Percentiles rank a stretch among this genome's conserved stretches.
Evolutionary conservation across 2,888 invertebrate species (phyloP).

Genomic region (Hermodice carunculata): DNA sequence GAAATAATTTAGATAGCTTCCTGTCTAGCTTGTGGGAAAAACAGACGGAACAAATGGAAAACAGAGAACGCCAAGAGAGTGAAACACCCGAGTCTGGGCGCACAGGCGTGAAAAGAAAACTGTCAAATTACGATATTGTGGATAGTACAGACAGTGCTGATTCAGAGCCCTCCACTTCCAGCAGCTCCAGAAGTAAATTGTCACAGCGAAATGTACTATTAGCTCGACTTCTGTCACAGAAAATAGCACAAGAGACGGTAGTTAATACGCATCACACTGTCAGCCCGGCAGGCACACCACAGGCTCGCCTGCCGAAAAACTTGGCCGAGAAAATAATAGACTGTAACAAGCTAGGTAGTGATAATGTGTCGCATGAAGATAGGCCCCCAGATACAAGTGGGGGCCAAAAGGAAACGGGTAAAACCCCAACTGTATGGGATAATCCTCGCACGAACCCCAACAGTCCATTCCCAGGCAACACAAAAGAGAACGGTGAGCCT

Average conservation of each 20-base stretch:
- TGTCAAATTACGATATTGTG: constrained; percentile 21
- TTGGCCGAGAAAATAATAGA: constrained; percentile 49
- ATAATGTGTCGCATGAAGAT: constrained; percentile 6
- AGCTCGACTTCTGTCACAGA: constrained; percentile 59
- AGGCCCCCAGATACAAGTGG: constrained; percentile 3
- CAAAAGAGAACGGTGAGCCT: constrained; percentile 6
- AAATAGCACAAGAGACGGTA: constrained; percentile 51
- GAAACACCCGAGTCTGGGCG: constrained; percentile 26
- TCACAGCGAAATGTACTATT: constrained; percentile 58
- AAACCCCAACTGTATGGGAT: constrained; percentile 45
- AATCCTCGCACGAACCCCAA: constrained; percentile 46
- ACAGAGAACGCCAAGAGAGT: too few species aligned
- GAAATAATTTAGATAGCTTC: constrained; percentile 41
- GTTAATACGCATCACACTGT: constrained; percentile 51
- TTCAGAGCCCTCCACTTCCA: constrained; percentile 34
- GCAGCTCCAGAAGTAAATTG: constrained; percentile 39
- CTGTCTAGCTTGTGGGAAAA: constrained; percentile 54
- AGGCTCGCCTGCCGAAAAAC: constrained; percentile 69
- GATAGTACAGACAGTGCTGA: constrained; percentile 47
- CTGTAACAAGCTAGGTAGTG: constrained; percentile 18
- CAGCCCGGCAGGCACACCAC: constrained; percentile 72
- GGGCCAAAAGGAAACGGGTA: constrained; percentile 18
- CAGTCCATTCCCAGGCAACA: constrained; percentile 48
- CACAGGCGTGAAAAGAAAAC: constrained; percentile 51
- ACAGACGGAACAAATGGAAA: constrained; percentile 34